These are phyloP conservation scores for Toxotes chatareus DNA, from an alignment of 2,113 vertebrate species.

Conservation along the genomic window DNA sequence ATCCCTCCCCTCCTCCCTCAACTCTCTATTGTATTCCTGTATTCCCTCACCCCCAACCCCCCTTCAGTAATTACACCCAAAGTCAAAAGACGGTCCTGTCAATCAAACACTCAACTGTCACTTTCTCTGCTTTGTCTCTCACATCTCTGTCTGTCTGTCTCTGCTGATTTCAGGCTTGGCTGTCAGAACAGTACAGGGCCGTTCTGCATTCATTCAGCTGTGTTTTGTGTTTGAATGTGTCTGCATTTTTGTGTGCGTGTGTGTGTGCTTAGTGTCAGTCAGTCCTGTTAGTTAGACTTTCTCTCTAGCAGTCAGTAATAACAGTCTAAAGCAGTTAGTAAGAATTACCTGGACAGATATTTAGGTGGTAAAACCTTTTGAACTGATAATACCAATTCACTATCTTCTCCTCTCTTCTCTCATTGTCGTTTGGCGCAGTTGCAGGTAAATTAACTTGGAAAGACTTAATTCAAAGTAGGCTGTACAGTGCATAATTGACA, in stretches of 20 bases:
- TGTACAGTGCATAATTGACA: constrained; percentile 24
- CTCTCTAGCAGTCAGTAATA: background rate
- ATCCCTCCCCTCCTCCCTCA: constrained; percentile 49
- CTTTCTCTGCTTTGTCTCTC: constrained; percentile 70
- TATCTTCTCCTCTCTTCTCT: constrained; percentile 3
- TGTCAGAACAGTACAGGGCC: constrained; percentile 62
- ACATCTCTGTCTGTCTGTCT: constrained; percentile 60
- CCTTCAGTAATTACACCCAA: constrained; percentile 76
- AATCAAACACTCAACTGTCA: constrained; percentile 75
- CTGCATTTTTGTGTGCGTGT: background rate
- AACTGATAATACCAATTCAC: background rate
- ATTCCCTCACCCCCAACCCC: constrained; percentile 39
- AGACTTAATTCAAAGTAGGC: constrained; percentile 6
- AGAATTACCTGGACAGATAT: background rate
- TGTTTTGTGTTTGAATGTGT: constrained; percentile 12
- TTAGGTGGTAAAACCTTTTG: constrained; percentile 22
- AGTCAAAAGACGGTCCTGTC: constrained; percentile 75
- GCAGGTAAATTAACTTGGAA: constrained; percentile 10
- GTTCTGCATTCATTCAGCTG: constrained; percentile 28
- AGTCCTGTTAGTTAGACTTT: constrained; percentile 11
- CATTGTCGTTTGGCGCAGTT: background rate
- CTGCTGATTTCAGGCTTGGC: constrained; percentile 72
- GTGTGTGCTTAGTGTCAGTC: background rate
- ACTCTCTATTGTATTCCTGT: constrained; percentile 65
- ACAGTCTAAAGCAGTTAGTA: background rate